These are phyloP conservation scores for Brachionus rotundiformis DNA, from an alignment of 1,140 invertebrate species.

Conservation along the genomic window DNA sequence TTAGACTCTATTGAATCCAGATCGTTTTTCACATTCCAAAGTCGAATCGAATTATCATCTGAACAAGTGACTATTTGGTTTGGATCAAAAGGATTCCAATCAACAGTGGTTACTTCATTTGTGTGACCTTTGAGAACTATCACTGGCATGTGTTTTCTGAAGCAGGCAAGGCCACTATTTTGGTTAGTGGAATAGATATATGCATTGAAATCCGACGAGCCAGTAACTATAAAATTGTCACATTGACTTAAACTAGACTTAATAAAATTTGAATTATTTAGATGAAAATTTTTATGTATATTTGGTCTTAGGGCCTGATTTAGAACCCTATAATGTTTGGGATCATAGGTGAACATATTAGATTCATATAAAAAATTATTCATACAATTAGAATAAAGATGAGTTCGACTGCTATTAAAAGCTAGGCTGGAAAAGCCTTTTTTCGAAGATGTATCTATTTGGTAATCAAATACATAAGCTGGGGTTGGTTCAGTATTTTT, in stretches of 20 bases:
- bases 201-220: conserved; percentile 51
- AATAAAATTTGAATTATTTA: conserved; percentile 51
- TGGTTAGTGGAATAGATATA: conserved; percentile 46
- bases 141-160: not conserved
- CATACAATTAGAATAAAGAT: conserved; percentile 50
- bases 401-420: conserved; percentile 16
- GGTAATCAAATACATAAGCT: conserved; percentile 18
- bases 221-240: conserved; percentile 46
- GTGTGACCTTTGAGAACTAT: conserved; percentile 46
- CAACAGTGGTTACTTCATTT: conserved; percentile 49
- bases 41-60: conserved; percentile 43
- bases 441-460: not conserved
- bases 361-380: conserved; percentile 34
- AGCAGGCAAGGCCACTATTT: not conserved
- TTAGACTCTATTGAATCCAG: conserved; percentile 2
- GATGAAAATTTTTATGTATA: conserved; percentile 16
- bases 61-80: conserved; percentile 46
- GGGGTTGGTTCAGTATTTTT: conserved; percentile 1
- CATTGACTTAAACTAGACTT: conserved; percentile 45
- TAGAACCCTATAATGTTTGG: not conserved
- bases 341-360: conserved; percentile 1
- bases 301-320: not conserved
- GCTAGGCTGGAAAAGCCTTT: conserved; percentile 27
- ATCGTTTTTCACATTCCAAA: conserved; percentile 48
- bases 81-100: conserved; percentile 50